These are phyloP conservation scores for Tychaedon coryphoeus DNA, from an alignment of 2,113 vertebrate species.

Conservation along the genomic window DNA sequence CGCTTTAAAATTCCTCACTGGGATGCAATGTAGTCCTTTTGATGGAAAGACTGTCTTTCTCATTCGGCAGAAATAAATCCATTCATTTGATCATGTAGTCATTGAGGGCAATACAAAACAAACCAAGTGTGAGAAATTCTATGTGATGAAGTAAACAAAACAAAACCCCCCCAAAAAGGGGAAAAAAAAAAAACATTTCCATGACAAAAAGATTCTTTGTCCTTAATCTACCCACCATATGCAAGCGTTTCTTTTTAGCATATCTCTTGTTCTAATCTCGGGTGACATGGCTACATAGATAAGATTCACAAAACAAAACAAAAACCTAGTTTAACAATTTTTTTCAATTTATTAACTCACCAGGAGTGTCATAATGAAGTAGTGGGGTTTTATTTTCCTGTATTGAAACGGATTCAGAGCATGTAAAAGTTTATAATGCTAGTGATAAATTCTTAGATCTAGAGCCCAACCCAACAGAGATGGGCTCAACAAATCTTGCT, in stretches of 20 bases:
- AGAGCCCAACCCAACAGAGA: background rate
- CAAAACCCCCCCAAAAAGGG: constrained; percentile 58
- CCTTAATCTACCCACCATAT: constrained; percentile 88
- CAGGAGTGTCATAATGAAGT: constrained; percentile 20
- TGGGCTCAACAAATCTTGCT: background rate
- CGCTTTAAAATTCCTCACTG: constrained; percentile 83
- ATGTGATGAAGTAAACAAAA: constrained; percentile 94
- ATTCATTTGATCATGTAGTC: constrained; percentile 91
- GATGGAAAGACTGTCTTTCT: constrained; percentile 86
- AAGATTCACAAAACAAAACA: constrained; percentile 65
- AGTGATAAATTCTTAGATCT: constrained; percentile 1
- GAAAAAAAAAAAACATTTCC: constrained; percentile 81
- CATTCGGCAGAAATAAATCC: constrained; percentile 88
- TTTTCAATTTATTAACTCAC: constrained; percentile 60
- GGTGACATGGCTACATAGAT: constrained; percentile 75
- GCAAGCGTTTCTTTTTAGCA: constrained; percentile 85
- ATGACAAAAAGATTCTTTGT: constrained; percentile 94
- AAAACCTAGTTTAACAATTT: constrained; percentile 63
- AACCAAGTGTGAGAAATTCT: constrained; percentile 96
- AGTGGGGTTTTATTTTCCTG: background rate
- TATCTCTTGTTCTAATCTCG: constrained; percentile 80
- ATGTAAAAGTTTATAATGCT: constrained; percentile 46
- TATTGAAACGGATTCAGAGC: background rate
- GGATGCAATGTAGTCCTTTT: constrained; percentile 86
- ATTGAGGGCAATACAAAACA: constrained; percentile 90